phyloP scores from a whole-genome alignment of 2,888 invertebrate genomes.

The Cylindroiulus punctatus region DNA sequence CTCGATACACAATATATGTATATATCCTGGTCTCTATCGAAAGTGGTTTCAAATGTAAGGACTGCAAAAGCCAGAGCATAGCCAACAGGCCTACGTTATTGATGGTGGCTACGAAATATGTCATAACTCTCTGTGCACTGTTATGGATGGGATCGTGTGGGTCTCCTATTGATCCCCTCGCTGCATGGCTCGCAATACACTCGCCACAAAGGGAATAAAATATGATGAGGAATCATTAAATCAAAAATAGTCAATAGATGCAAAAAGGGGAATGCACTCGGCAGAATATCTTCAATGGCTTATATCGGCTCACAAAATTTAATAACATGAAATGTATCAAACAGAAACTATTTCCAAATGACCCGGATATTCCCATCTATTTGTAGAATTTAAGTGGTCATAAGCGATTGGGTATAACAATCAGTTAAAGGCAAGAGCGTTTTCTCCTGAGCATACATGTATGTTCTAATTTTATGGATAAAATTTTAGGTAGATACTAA shows the following conservation, averaged over 20 bases:
- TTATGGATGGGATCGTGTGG: slow-evolving; percentile 43
- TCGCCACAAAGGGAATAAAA: slow-evolving; percentile 39
- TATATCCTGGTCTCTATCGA: slow-evolving; percentile 39
- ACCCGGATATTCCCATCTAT: background rate
- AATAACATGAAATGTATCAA: slow-evolving; percentile 15
- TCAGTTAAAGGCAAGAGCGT: too few species aligned
- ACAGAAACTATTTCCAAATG: background rate
- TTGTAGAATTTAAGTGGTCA: background rate
- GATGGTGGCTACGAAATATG: slow-evolving; percentile 40
- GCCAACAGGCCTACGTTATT: slow-evolving; percentile 31
- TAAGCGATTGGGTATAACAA: background rate
- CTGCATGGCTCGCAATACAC: background rate
- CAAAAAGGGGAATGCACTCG: slow-evolving; percentile 34
- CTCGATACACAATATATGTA: slow-evolving; percentile 19
- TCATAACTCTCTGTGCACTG: slow-evolving; percentile 29
- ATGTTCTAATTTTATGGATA: too few species aligned
- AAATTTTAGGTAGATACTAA: too few species aligned
- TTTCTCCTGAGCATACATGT: too few species aligned
- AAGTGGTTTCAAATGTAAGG: slow-evolving; percentile 39
- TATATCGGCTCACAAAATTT: background rate
- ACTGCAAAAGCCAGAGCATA: background rate
- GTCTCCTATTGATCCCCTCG: slow-evolving; percentile 15
- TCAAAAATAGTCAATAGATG: slow-evolving; percentile 47
- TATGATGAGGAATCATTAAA: slow-evolving; percentile 47
- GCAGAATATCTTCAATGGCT: background rate